Percentiles rank a stretch among this genome's conserved stretches.
Conservation (phyloP, 2,888 invertebrate species). For the Lomographa bimaculata region DNA sequence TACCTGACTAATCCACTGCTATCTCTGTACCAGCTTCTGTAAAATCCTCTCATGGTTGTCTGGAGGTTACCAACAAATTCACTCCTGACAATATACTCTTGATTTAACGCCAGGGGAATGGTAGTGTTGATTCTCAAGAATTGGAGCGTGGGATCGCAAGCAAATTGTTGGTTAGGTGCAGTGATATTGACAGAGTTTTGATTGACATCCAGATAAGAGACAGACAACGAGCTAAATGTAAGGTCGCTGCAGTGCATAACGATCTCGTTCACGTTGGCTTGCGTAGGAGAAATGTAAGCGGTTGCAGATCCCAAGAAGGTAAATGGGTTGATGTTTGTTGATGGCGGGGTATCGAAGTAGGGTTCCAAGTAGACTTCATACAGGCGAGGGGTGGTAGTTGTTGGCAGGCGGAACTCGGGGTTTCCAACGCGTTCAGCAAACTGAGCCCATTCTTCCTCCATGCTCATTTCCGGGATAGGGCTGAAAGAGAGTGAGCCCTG, state of each 20-base stretch:
- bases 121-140: slow-evolving; percentile 55
- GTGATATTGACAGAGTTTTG: slow-evolving; percentile 33
- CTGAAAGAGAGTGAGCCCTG: slow-evolving; percentile 54
- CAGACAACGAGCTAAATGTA: slow-evolving; percentile 64
- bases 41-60: slow-evolving; percentile 90
- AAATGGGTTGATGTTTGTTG: slow-evolving; percentile 46
- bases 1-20: slow-evolving; percentile 73
- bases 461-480: slow-evolving; percentile 50
- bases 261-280: slow-evolving; percentile 48
- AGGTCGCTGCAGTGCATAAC: slow-evolving; percentile 68
- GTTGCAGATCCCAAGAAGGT: slow-evolving; percentile 67
- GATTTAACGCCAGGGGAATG: slow-evolving; percentile 30
- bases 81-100: slow-evolving; percentile 85
- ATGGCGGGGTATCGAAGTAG: slow-evolving; percentile 58
- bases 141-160: slow-evolving; percentile 51
- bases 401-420: slow-evolving; percentile 70
- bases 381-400: slow-evolving; percentile 69
- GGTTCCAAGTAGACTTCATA: slow-evolving; percentile 82
- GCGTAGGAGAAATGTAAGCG: slow-evolving; percentile 51
- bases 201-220: slow-evolving; percentile 30
- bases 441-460: slow-evolving; percentile 63
- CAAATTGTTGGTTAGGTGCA: slow-evolving; percentile 37
- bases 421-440: slow-evolving; percentile 51
- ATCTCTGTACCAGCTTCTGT: slow-evolving; percentile 89
- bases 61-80: slow-evolving; percentile 87